Evolutionary conservation across 2,888 invertebrate genomes (phyloP), one percentile per base, ranked within the genome.

Genomic region (Chouioia cunea): DNA sequence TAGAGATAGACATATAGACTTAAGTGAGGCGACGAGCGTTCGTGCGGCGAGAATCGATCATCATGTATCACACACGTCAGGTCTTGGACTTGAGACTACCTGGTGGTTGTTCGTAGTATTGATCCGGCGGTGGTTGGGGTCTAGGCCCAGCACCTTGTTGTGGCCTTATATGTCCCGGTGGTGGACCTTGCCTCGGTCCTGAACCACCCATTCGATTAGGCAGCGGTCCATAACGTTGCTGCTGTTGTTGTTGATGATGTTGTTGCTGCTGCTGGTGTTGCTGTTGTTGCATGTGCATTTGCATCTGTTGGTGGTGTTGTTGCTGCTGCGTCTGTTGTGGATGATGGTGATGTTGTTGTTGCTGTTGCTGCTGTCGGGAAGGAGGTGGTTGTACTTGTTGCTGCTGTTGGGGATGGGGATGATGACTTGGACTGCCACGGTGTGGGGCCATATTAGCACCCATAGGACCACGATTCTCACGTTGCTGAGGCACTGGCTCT

Each of bases 221-320:
- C 4, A 50, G 16, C 14, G 44, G 48, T 6, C 58, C 54, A n/a
- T 57, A 64, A 46, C 63, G 63, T 4, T 87, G 71, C 46, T 48
- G 44, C 20, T 64, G 65, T 22, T 68, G 68, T 4, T 73, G 74
- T 43, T 66, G 69, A 4, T 70, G 73, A 27, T 72, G 57, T 77
- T 80, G 79, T 76, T 83, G 76, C 86, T 82, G 72, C 86, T 87
- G 87, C 43, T 66, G 79, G 87, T 59, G 66, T 12, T 67, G 73
- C 16, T 62, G 67, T 15, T 72, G 54, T 76, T 87, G 80, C 8
- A 46, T 54, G n/a, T 84, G 83, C 48, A 84, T 85, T 56, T 83
- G 85, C 67, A 85, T 86, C 47, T 85, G 86, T 66, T 85, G 86
- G 64, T 84, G 86, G 66, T 82, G 86, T 84, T 74, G 86, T 79